Base-by-base conservation (phyloP, 2,113 vertebrate genomes). In the Cyphomyrus plagiostoma region DNA sequence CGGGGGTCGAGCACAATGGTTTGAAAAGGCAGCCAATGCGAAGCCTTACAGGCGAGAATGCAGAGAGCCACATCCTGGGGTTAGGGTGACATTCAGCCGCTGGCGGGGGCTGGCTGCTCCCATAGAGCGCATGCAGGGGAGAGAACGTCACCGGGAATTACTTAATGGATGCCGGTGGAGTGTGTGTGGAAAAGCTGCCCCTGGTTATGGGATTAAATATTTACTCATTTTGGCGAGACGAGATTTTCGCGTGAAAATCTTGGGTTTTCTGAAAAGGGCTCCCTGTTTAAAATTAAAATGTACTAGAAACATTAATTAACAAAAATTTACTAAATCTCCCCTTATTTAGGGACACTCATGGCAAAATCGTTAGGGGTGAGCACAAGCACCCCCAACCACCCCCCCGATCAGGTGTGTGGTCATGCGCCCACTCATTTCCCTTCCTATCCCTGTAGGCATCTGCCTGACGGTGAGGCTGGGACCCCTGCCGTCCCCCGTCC, bases 1-100 rank as follows among this genome's bases (percentile, higher is more conserved):
- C 26, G 26, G 50, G 85, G 50, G 48, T 53, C 62, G 15, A 48
- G n/a, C 85, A 87, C 85, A 87, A 87, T 87, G 48, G 85, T 53
- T 87, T 87, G 13, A 87, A 87, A 87, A 87, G 48, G 42, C 49
- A 50, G 50, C 85, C 85, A 13, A 56, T n/a, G 50, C 50, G 48
- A 35, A 35, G 48, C 85, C 50, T 87, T 87, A 48, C 85, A 87
- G 50, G 45, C 50, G n/a, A 23, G 48, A 49, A 87, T 87, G 85
- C 26, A 39, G 50, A 87, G 50, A 87, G 85, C 50, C 23, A 56
- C 7, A 50, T 49, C 85, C 85, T 48, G 48, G 85, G 85, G 85
- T 66, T 66, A 66, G 85, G 26, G 50, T 56, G 85, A 87, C 85
- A 87, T 87, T 87, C 85, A 87, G 85, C 13, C 85, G 50, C 50